A percentile compares a stretch with the other conserved stretches of the same genome.
Conservation (phyloP, 2,888 invertebrate species). For the Cosmopolites sordidus region DNA sequence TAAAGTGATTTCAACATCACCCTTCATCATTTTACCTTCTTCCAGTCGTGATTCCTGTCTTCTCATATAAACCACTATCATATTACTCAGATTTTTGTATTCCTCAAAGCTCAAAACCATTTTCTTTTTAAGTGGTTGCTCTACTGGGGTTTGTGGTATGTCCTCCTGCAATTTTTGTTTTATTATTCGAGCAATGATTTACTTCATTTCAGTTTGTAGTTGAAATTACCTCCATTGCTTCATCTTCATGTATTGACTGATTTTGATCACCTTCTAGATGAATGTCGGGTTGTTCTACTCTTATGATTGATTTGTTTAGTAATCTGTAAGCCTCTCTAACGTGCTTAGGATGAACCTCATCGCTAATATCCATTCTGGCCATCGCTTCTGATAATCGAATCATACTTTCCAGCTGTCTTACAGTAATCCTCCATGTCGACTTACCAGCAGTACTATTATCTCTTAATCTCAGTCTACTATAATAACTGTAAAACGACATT, state of each 20-base stretch:
- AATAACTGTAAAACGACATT: slow-evolving; percentile 57
- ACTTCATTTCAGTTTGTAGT: background rate
- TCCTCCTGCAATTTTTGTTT: slow-evolving; percentile 13
- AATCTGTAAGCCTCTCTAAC: slow-evolving; percentile 84
- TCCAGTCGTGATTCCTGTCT: slow-evolving; percentile 72
- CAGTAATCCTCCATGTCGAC: slow-evolving; percentile 93
- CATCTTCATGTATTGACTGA: slow-evolving; percentile 45
- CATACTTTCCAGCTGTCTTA: slow-evolving; percentile 92
- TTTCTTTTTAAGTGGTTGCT: slow-evolving; percentile 59
- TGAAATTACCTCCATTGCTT: slow-evolving; percentile 36
- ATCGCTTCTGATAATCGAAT: slow-evolving; percentile 94
- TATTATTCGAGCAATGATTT: background rate
- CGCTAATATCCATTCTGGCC: slow-evolving; percentile 93
- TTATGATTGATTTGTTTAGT: slow-evolving; percentile 92
- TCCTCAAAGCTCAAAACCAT: slow-evolving; percentile 85
- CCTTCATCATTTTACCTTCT: slow-evolving; percentile 48
- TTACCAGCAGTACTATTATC: slow-evolving; percentile 63
- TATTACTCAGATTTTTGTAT: slow-evolving; percentile 87
- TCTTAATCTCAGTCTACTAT: slow-evolving; percentile 78
- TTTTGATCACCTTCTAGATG: slow-evolving; percentile 79
- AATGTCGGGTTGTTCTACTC: slow-evolving; percentile 97
- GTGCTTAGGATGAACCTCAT: slow-evolving; percentile 76
- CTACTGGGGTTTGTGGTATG: slow-evolving; percentile 37
- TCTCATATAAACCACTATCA: slow-evolving; percentile 86
- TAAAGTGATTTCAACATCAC: too few relatives aligned